phyloP scores from a whole-genome alignment of 2,797 vertebrate genomes.

The Argyrosomus regius region DNA sequence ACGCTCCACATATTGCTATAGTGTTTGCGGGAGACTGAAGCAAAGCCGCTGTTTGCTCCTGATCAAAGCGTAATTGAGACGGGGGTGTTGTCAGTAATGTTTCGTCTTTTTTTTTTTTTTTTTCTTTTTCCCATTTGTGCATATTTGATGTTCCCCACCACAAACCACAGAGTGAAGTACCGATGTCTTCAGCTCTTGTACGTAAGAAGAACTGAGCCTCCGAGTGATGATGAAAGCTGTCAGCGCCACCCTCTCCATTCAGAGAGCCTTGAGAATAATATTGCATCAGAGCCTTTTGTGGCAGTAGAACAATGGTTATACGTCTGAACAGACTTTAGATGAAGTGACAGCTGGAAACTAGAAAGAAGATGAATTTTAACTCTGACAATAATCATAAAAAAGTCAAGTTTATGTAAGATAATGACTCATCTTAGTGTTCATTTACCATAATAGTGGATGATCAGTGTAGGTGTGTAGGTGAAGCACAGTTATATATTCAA shows the following conservation, averaged over 20 bases:
- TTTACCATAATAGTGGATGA: constrained; percentile 18
- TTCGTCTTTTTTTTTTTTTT: background rate
- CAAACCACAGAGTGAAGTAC: constrained; percentile 45
- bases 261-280: constrained; percentile 55
- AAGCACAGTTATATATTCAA: constrained; percentile 9
- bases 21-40: constrained; percentile 38
- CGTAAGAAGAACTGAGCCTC: constrained; percentile 54
- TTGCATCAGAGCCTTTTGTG: constrained; percentile 72
- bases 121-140: constrained; percentile 44
- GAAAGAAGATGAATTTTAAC: constrained; percentile 28
- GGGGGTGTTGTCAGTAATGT: constrained; percentile 47
- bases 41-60: constrained; percentile 45
- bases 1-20: constrained; percentile 9
- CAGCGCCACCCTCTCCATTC: constrained; percentile 48
- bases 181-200: constrained; percentile 55
- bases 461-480: constrained; percentile 9
- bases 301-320: constrained; percentile 57
- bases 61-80: constrained; percentile 64
- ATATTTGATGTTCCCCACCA: constrained; percentile 68
- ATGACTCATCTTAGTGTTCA: constrained; percentile 22
- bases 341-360: constrained; percentile 56
- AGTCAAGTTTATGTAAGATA: constrained; percentile 13
- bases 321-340: constrained; percentile 46
- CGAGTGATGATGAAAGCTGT: constrained; percentile 72
- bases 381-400: constrained; percentile 33